Evolutionary conservation across 2,888 invertebrate species (phyloP).

Genomic region (Mamestra brassicae): DNA sequence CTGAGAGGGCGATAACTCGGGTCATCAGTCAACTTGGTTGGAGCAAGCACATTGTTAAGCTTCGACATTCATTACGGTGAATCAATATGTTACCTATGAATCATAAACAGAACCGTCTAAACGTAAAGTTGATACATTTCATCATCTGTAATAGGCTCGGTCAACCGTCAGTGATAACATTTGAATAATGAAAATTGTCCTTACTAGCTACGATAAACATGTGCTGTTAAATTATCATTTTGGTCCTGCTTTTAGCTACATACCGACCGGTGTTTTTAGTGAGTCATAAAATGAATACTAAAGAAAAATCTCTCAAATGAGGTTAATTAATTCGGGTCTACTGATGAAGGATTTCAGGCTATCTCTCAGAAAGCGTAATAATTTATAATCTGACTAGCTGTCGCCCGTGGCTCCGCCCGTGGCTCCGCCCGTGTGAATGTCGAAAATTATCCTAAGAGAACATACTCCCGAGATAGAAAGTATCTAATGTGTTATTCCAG

Average conservation of each 20-base stretch:
- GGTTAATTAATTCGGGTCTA: neutral
- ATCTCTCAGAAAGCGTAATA: slow-evolving; percentile 7
- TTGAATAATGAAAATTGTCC: neutral
- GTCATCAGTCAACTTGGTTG: slow-evolving; percentile 53
- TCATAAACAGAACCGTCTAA: slow-evolving; percentile 7
- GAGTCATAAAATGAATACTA: slow-evolving; percentile 1
- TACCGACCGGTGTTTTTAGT: neutral
- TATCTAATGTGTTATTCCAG: no score
- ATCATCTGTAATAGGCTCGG: neutral
- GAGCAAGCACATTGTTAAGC: slow-evolving; percentile 28
- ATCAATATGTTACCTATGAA: slow-evolving; percentile 25
- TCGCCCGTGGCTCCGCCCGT: no score
- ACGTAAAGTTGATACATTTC: neutral
- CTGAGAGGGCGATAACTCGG: slow-evolving; percentile 54
- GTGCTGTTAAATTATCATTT: neutral
- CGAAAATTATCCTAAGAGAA: no score
- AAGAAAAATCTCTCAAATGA: slow-evolving; percentile 20
- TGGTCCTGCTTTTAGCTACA: neutral
- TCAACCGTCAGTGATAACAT: neutral
- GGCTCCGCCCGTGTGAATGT: no score
- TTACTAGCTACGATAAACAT: neutral
- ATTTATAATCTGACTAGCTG: slow-evolving; percentile 2
- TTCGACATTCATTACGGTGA: slow-evolving; percentile 42
- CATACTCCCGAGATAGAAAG: no score
- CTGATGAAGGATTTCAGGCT: neutral